These are phyloP conservation scores for Toxonevra muliebris DNA, from an alignment of 2,888 invertebrate genomes.

Conservation along the genomic window DNA sequence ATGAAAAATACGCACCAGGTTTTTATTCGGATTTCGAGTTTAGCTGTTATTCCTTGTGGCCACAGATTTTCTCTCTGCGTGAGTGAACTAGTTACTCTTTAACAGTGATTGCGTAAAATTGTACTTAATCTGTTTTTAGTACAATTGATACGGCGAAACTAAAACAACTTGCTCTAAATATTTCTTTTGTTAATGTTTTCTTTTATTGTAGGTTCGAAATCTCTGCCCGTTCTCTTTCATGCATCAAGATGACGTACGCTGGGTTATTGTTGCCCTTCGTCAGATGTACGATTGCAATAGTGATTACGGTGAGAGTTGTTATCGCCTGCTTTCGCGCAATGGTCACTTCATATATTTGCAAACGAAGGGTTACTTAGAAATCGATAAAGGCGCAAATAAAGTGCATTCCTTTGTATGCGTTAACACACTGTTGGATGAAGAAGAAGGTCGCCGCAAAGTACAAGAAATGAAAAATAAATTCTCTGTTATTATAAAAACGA, in stretches of 20 bases:
- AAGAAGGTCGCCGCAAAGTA: slow-evolving; percentile 77
- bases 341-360: slow-evolving; percentile 86
- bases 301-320: slow-evolving; percentile 85
- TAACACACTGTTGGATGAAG: slow-evolving; percentile 78
- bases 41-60: too few species aligned
- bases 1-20: too few species aligned
- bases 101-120: not conserved
- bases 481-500: slow-evolving; percentile 74
- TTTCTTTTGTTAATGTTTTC: not conserved
- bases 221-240: slow-evolving; percentile 88
- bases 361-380: slow-evolving; percentile 85
- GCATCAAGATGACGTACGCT: slow-evolving; percentile 88
- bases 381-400: slow-evolving; percentile 77
- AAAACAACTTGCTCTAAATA: too few species aligned
- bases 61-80: too few species aligned
- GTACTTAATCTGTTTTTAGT: too few species aligned
- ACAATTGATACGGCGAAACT: too few species aligned
- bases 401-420: slow-evolving; percentile 88
- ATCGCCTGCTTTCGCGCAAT: slow-evolving; percentile 80
- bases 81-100: not conserved
- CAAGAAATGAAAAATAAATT: slow-evolving; percentile 83
- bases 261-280: slow-evolving; percentile 86
- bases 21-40: too few species aligned
- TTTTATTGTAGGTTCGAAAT: slow-evolving; percentile 73
- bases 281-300: slow-evolving; percentile 90